A percentile compares a stretch with the other conserved stretches of the same genome.
Evolutionary conservation across 2,888 invertebrate genomes (phyloP).

Genomic region (Monochamus alternatus): DNA sequence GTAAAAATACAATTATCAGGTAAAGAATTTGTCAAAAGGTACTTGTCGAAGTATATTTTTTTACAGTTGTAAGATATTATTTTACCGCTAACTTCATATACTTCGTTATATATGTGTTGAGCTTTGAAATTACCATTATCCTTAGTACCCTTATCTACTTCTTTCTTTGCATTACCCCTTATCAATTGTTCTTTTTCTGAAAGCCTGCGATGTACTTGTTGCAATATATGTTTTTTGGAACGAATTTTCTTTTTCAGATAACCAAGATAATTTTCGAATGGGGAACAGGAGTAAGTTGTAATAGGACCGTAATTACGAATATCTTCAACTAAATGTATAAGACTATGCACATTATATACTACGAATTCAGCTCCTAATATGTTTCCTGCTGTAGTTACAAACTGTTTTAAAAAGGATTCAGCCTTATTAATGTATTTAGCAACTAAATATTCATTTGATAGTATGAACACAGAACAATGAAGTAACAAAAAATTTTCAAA

Average conservation of each 20-base stretch:
- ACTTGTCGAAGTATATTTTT: too few relatives aligned
- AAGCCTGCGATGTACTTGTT: too few relatives aligned
- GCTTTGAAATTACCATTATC: too few relatives aligned
- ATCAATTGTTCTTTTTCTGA: too few relatives aligned
- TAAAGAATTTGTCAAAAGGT: too few relatives aligned
- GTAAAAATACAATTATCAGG: too few relatives aligned
- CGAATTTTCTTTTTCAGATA: not conserved
- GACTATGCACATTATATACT: slow-evolving; percentile 10
- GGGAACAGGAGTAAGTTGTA: too few relatives aligned
- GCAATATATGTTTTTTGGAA: not conserved
- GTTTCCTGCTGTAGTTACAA: slow-evolving; percentile 12
- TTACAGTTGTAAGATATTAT: too few relatives aligned
- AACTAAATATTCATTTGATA: not conserved
- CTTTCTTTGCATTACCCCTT: too few relatives aligned
- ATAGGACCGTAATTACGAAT: not conserved
- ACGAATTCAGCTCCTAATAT: slow-evolving; percentile 14
- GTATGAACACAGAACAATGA: not conserved
- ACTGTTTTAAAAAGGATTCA: slow-evolving; percentile 13
- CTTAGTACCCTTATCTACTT: too few relatives aligned
- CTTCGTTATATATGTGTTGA: too few relatives aligned
- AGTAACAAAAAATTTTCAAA: slow-evolving; percentile 5
- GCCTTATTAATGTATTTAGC: slow-evolving; percentile 4
- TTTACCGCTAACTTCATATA: too few relatives aligned
- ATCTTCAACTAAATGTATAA: slow-evolving; percentile 2
- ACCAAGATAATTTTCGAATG: not conserved